Conservation (phyloP, 2,797 vertebrate genomes). For the Sebastes matsubarae region DNA sequence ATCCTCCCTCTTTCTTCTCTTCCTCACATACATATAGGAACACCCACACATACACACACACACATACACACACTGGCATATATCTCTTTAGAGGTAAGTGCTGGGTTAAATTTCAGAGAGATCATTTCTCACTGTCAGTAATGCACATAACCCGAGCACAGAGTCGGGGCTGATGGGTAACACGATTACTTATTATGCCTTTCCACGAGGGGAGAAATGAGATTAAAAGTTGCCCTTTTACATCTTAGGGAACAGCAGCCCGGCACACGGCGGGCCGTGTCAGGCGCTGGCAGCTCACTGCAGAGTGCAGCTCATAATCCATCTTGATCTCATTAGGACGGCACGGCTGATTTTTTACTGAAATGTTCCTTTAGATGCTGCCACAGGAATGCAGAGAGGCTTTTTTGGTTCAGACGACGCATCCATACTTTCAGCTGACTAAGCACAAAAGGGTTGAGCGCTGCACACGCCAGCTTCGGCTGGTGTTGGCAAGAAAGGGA, state of each 20-base stretch:
- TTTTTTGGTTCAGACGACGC: slow-evolving; percentile 63
- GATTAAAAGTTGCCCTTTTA: slow-evolving; percentile 78
- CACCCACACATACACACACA: slow-evolving; percentile 13
- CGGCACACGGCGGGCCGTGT: slow-evolving; percentile 33
- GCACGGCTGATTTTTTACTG: slow-evolving; percentile 59
- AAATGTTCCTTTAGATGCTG: slow-evolving; percentile 74
- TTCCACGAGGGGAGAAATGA: slow-evolving; percentile 67
- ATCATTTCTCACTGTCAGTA: slow-evolving; percentile 76
- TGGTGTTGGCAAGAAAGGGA: slow-evolving; percentile 29
- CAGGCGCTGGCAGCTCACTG: slow-evolving; percentile 58
- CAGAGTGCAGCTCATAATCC: slow-evolving; percentile 70
- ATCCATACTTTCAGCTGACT: slow-evolving; percentile 70
- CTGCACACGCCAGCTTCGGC: slow-evolving; percentile 45
- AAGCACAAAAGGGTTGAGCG: slow-evolving; percentile 39
- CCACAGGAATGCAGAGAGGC: slow-evolving; percentile 73
- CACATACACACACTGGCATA: not conserved
- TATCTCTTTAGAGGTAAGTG: slow-evolving; percentile 60
- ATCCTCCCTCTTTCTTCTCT: slow-evolving; percentile 8
- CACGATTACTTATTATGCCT: slow-evolving; percentile 72
- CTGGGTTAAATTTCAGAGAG: slow-evolving; percentile 70
- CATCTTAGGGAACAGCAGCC: slow-evolving; percentile 56
- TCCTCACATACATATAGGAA: not conserved
- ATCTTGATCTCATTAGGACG: slow-evolving; percentile 78
- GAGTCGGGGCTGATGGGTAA: slow-evolving; percentile 67
- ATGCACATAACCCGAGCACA: slow-evolving; percentile 61